Conservation (phyloP, 2,888 invertebrate species). For the Ophioninae sp. region DNA sequence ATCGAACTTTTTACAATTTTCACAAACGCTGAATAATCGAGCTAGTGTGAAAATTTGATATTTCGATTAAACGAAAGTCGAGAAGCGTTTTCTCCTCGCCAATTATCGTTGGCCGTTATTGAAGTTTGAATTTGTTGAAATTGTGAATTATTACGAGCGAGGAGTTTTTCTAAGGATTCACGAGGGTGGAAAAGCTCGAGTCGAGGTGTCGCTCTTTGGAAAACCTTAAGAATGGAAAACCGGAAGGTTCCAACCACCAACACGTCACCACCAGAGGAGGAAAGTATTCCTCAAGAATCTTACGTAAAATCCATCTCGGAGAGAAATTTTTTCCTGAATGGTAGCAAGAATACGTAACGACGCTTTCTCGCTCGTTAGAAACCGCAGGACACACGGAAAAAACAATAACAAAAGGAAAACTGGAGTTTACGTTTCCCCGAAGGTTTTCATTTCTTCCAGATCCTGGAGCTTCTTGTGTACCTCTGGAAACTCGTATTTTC, state of each 20-base stretch:
- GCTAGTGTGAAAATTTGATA: no score
- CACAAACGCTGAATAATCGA: no score
- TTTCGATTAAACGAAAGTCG: no score
- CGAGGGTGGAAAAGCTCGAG: neutral
- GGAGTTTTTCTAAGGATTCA: neutral
- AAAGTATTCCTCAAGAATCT: neutral
- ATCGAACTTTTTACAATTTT: no score
- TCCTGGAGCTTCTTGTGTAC: neutral
- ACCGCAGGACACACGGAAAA: neutral
- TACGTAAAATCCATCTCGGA: neutral
- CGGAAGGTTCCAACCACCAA: neutral
- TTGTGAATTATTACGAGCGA: neutral
- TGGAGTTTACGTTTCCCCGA: neutral
- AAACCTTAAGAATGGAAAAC: neutral
- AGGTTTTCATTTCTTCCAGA: neutral
- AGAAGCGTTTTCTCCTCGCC: no score
- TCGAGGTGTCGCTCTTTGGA: neutral
- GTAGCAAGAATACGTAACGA: neutral
- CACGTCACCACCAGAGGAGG: neutral
- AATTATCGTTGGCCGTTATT: no score
- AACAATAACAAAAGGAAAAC: neutral
- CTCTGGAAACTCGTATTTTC: neutral
- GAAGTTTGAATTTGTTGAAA: no score
- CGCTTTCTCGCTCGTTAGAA: neutral
- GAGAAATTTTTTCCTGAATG: conserved; percentile 8